Conservation (phyloP, 2,113 vertebrate species). For the Tauraco erythrolophus region DNA sequence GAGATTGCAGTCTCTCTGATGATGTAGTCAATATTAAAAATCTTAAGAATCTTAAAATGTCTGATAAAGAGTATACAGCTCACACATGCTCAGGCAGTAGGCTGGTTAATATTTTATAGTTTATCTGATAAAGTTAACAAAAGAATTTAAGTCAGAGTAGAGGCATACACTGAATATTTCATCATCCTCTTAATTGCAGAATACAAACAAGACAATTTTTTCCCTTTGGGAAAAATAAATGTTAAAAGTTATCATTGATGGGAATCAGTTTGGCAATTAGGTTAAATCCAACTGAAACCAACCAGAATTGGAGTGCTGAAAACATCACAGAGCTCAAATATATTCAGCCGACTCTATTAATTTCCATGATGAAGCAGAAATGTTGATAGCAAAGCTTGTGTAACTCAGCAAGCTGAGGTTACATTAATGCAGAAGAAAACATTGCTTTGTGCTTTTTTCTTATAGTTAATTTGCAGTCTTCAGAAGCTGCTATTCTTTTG, state of each 20-base stretch:
- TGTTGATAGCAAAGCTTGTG: constrained; percentile 51
- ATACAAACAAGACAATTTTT: constrained; percentile 70
- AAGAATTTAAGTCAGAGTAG: constrained; percentile 76
- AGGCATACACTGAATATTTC: constrained; percentile 79
- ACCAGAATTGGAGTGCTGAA: constrained; percentile 63
- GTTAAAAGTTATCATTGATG: constrained; percentile 78
- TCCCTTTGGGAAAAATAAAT: constrained; percentile 78
- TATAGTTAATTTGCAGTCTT: constrained; percentile 73
- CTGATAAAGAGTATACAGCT: constrained; percentile 71
- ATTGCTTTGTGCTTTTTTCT: constrained; percentile 63
- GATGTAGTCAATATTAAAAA: constrained; percentile 62
- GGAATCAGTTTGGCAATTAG: constrained; percentile 78
- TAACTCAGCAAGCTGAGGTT: constrained; percentile 60
- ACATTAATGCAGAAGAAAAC: constrained; percentile 62
- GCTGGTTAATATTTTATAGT: constrained; percentile 79
- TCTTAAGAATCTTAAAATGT: constrained; percentile 52
- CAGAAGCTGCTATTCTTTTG: constrained; percentile 71
- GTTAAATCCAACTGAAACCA: constrained; percentile 76
- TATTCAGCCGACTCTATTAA: constrained; percentile 60
- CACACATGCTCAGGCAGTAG: constrained; percentile 66
- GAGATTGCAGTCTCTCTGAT: neutral
- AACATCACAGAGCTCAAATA: constrained; percentile 65
- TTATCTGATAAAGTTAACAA: constrained; percentile 83
- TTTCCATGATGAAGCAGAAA: constrained; percentile 73
- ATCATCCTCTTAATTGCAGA: constrained; percentile 77